A percentile compares a stretch with the other conserved stretches of the same genome.
phyloP scores from a whole-genome alignment of 2,797 vertebrate species.

The Mus caroli region DNA sequence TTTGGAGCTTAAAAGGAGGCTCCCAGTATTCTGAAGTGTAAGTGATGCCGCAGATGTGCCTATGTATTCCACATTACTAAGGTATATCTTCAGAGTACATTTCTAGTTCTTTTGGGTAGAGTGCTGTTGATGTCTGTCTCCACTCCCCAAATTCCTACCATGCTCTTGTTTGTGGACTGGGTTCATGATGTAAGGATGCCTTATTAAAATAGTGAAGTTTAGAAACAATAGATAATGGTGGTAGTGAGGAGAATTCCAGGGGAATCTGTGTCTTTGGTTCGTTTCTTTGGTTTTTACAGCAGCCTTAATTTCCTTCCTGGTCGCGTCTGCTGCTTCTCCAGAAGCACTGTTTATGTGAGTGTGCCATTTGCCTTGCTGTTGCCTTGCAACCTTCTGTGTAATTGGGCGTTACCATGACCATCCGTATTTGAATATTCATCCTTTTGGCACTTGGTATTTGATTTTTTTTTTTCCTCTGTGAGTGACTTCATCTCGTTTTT shows the following conservation, averaged over 20 bases:
- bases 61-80: slow-evolving; percentile 23
- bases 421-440: neutral
- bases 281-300: neutral
- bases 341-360: neutral
- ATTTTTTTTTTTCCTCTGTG: neutral
- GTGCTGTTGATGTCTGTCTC: neutral
- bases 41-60: neutral
- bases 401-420: neutral
- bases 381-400: neutral
- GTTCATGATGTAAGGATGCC: slow-evolving; percentile 31
- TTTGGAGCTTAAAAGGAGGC: neutral
- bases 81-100: slow-evolving; percentile 9
- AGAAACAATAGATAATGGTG: neutral
- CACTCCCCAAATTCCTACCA: neutral
- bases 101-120: neutral
- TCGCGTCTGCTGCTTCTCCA: neutral
- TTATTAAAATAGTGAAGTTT: slow-evolving; percentile 20
- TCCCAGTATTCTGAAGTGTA: slow-evolving; percentile 35
- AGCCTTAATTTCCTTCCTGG: neutral
- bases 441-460: neutral
- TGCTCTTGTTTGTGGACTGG: neutral
- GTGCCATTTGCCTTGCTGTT: neutral
- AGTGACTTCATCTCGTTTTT: neutral
- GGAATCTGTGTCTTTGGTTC: neutral
- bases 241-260: neutral